Evolutionary conservation across 92 coral and sea anemone species (phyloP), one percentile per base, ranked within the genome.

Genomic region (Phenganax marumi): DNA sequence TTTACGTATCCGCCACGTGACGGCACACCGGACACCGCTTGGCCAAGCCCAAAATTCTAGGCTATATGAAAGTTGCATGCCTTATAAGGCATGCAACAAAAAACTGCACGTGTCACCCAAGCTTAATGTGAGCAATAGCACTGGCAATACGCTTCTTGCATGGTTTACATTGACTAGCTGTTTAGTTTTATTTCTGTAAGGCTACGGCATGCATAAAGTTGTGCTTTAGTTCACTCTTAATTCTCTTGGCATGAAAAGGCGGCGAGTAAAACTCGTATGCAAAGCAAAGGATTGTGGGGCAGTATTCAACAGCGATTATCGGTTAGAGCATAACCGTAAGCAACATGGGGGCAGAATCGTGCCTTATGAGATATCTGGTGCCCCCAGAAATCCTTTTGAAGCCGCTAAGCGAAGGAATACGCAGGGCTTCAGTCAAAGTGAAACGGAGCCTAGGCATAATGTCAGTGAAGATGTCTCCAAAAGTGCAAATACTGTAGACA

Each of bases 291-390:
- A 56, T 52, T 75, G 81, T 25, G 68, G 81, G 68, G 3, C 81
- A 5, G 68, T 21, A 55, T 75, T 75, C 43, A 75, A 75, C 50
- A 75, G 60, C 16, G 81, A 75, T 33, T 75, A 75, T 75, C 50
- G 81, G 43, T 25, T 75, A 19, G 43, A 75, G 58, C 66, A 75
- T 55, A 75, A 75, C 68, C 57, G 68, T 49, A 75, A 75, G 50
- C 81, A 75, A 25, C 81, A 55, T 76, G 81, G 81, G 49, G 81
- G 81, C 21, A 58, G n/a, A 76, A 49, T 13, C 54, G 49, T 75
- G 80, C 80, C 80, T 54, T 75, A 46, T 56, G 63, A 75, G 80
- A 54, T 51, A 7, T 63, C 33, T 75, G 66, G 80, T 25, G 80
- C 65, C 12, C 58, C 64, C 21, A 75, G 56, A 22, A 75, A 75